phyloP scores from a whole-genome alignment of 2,113 vertebrate species.

The Mellivora capensis region DNA sequence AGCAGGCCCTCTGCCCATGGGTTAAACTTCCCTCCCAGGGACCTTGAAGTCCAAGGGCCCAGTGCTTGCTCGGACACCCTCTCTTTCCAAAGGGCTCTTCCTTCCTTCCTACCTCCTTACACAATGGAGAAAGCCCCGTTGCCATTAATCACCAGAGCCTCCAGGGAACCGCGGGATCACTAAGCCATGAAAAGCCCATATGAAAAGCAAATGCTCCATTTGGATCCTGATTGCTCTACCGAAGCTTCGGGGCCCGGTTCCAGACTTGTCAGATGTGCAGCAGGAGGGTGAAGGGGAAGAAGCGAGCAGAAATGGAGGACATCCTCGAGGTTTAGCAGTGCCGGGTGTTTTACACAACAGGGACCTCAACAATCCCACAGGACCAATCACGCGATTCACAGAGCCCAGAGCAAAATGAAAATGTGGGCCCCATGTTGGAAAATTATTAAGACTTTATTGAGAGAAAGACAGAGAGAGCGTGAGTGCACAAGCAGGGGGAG shows the following conservation, averaged over 20 bases:
- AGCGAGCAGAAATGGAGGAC: neutral
- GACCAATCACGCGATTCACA: rapidly evolving
- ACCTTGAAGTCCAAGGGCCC: constrained; percentile 42
- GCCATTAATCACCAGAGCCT: constrained; percentile 73
- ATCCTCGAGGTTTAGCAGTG: rapidly evolving
- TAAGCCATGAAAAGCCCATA: neutral
- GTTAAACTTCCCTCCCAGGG: constrained; percentile 50
- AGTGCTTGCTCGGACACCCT: constrained; percentile 69
- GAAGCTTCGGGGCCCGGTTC: neutral
- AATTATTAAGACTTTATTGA: neutral
- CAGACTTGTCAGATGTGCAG: neutral
- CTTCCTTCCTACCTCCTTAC: constrained; percentile 78
- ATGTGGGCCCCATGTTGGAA: neutral
- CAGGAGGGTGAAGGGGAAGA: too few species aligned
- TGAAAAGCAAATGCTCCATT: neutral
- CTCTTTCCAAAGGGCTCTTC: constrained; percentile 78
- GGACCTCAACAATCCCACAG: neutral
- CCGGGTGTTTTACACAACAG: rapidly evolving
- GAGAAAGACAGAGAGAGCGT: neutral
- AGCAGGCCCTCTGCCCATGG: neutral
- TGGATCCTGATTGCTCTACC: neutral
- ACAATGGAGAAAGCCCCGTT: constrained; percentile 78
- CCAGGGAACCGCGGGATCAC: constrained; percentile 59
- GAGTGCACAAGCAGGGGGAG: neutral
- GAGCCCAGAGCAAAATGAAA: neutral